Base-by-base conservation (phyloP, 1,140 invertebrate genomes). In the Tenebrio molitor region DNA sequence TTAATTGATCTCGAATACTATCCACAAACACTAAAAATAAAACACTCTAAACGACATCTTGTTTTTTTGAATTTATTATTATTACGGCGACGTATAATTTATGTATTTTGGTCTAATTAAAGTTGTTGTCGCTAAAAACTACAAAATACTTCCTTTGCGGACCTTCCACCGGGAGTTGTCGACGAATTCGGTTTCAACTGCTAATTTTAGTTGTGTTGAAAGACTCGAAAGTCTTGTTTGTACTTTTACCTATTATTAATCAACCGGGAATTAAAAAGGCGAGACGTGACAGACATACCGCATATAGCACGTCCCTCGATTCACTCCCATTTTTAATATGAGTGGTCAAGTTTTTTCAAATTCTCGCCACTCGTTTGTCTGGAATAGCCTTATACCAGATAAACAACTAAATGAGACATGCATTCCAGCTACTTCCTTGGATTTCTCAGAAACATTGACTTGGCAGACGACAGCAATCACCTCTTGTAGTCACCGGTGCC, bases 1-100 rank as follows among this genome's bases (percentile, higher is more conserved):
- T 74, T 77, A 76, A 78, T 76, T 78, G 72, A 70, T 68, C 46
- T 42, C 34, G 39, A 44, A 69, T 64, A 64, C 63, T 71, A 67
- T 67, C 36, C 12, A 36, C 36, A 23, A 65, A 74, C 50, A 29
- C 50, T 58, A 58, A 58, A 65, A 65, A 65, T 65, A 58, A 58
- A 58, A 58, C 21, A 17, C 21, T 29, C 29, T 25, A 58, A 29
- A 16, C 44, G 14, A 50, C 15, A 25, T 58, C 50, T 29, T 14
- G 33, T 33, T 41, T 29, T 65, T 65, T 14, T 39, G 36, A 7
- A 39, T 39, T 39, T 34, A 25, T 34, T 65, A 65, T 5, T 15
- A 65, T 58, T 12, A 58, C 23, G n/a, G 29, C 29, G 12, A 44
- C 17, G 44, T 50, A 50, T 65, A 44, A 67, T 73, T 73, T 42